phyloP scores from a whole-genome alignment of 2,113 vertebrate genomes.

The Burhinus bistriatus region DNA sequence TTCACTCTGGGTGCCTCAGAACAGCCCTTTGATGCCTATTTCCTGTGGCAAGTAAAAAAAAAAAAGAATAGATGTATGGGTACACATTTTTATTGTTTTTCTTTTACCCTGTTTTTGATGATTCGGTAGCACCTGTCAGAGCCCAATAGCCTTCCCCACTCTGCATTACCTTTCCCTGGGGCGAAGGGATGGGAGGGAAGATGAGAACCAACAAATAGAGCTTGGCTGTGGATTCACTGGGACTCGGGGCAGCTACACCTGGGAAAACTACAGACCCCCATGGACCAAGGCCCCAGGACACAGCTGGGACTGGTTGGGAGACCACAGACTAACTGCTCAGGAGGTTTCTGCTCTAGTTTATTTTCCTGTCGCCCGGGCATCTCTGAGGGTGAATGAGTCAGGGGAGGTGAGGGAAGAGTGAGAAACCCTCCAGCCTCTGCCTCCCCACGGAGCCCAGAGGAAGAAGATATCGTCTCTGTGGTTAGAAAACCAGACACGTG shows the following conservation, averaged over 20 bases:
- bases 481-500: conserved; percentile 39
- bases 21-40: conserved; percentile 42
- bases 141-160: fast-evolving
- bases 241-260: not conserved
- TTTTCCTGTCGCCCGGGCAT: not conserved
- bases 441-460: not conserved
- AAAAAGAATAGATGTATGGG: not conserved
- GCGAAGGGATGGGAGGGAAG: not conserved
- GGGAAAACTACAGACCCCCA: not conserved
- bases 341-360: not conserved
- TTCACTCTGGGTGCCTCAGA: conserved; percentile 5
- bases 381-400: not conserved
- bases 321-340: not conserved
- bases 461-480: conserved; percentile 55
- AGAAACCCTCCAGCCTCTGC: conserved; percentile 16
- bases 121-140: not conserved
- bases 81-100: not conserved
- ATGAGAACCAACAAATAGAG: not conserved
- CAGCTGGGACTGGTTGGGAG: not conserved
- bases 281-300: not conserved
- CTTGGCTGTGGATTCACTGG: not conserved
- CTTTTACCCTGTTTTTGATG: conserved; percentile 7
- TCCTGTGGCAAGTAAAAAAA: conserved; percentile 37
- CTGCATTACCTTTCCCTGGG: not conserved
- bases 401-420: not conserved